Evolutionary conservation across 2,797 vertebrate species (phyloP), one percentile per base, ranked within the genome.

Genomic region (Pristis pectinata): DNA sequence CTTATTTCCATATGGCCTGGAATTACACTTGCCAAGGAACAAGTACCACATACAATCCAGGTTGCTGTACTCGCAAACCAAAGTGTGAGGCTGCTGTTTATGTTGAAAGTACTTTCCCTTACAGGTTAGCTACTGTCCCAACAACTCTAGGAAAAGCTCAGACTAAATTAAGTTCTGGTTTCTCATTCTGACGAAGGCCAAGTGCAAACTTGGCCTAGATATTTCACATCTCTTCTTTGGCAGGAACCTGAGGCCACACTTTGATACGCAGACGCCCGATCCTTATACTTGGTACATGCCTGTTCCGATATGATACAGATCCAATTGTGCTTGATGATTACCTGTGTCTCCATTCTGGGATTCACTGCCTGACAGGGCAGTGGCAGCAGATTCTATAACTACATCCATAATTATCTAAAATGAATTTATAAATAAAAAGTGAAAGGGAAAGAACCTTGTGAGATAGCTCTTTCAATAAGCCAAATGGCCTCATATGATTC

Each of bases 121-220:
- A 41, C 59, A 91, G 85, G 85, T 89, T 89, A 89, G 7, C 56
- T 19, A 37, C 85, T 8, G 59, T 61, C n/a, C 85, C 85, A 61
- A 34, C 85, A 37, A 64, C 53, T 87, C 53, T 6, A 30, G 83
- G 83, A 59, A 87, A 56, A 64, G 85, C 56, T 64, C 85, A 37
- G 85, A 24, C 61, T 85, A 89, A 89, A 89, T 89, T 64, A 89
- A 89, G 17, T 89, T 89, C 59, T 89, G 34, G 85, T 89, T 89
- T 89, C 85, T 89, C 85, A 37, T 7, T 13, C 1, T 34, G 49
- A 22, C 11, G 3, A n/a, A 37, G 17, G 34, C 6, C 85, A 37
- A 89, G 85, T 37, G 34, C n/a, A 64, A 89, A 64, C 56, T 61
- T 64, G 34, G 5, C n/a, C 22, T 22, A 19, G n/a, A 37, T 37